phyloP scores from a whole-genome alignment of 2,113 vertebrate genomes.

The Garra rufa region DNA sequence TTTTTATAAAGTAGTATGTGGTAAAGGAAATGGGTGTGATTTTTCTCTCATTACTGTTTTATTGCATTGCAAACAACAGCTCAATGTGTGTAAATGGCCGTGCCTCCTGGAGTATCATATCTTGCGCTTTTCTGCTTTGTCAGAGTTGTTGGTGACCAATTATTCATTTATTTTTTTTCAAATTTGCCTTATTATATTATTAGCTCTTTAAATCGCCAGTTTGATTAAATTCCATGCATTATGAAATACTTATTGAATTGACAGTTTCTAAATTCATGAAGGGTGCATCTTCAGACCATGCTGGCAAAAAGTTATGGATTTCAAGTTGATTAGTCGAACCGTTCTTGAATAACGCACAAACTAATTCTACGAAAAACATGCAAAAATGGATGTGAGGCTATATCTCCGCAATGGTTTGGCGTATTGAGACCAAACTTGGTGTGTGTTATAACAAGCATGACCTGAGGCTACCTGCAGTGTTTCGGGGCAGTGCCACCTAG shows the following conservation, averaged over 20 bases:
- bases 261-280: not conserved
- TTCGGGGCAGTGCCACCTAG: too few species aligned
- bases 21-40: not conserved
- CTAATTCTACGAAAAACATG: too few species aligned
- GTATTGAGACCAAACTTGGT: too few species aligned
- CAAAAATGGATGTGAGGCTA: too few species aligned
- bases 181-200: not conserved
- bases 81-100: rapidly evolving
- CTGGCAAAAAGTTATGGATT: too few species aligned
- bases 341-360: too few species aligned
- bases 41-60: not conserved
- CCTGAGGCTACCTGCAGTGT: too few species aligned
- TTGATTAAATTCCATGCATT: not conserved
- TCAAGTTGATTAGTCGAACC: too few species aligned
- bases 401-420: too few species aligned
- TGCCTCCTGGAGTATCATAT: not conserved
- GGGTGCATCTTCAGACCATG: too few species aligned
- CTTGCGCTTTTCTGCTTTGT: not conserved
- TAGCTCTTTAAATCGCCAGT: not conserved
- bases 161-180: not conserved
- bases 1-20: not conserved
- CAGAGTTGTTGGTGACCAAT: not conserved
- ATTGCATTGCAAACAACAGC: not conserved
- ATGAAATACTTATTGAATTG: not conserved
- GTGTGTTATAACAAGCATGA: too few species aligned